Base-by-base conservation (phyloP, 2,888 invertebrate genomes). In the Drosophila cognata region DNA sequence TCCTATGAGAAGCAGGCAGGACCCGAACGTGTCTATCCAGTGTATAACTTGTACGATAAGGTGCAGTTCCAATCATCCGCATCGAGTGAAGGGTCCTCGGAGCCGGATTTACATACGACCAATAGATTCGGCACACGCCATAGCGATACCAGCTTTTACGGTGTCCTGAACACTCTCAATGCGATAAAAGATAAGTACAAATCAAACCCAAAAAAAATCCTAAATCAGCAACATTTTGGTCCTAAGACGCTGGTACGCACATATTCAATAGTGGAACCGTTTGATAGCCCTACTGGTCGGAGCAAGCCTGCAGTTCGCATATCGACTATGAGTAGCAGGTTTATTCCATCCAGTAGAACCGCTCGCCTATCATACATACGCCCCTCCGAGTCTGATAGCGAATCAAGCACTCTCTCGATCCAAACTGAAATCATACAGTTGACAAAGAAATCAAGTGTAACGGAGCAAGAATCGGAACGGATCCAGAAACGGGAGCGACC, bases 21-120 rank as follows among this genome's bases (percentile, higher is more conserved):
- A 21, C 92, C 92, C 0, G 92, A 92, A 70, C 77, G 92, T 18
- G 0, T 92, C 1, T 91, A 73, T 70, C 90, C 92, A 0, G 8
- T 74, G 0, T 91, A 84, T 48, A 29, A 61, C 0, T 8, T 8
- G 8, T 36, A 41, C 3, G 33, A 62, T 1, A 63, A 18, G 16
- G 6, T 66, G 2, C 0, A 50, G 0, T 61, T 43, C 13, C 2
- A 53, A 2, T n/a, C 29, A 29, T 18, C 5, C 18, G 0, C 4
- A 0, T 18, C 18, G 8, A 7, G 0, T 3, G 46, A 18, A 1
- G 6, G 5, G 8, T n/a, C 8, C 4, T 55, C 33, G 18, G 53
- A 41, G 1, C 6, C 18, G 0, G 18, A 56, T 0, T 31, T 38
- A 6, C 10, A 0, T 25, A 52, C 4, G 50, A 29, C 25, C 0